Base-by-base conservation (phyloP, 2,113 vertebrate genomes). In the Chionodraco myersi region DNA sequence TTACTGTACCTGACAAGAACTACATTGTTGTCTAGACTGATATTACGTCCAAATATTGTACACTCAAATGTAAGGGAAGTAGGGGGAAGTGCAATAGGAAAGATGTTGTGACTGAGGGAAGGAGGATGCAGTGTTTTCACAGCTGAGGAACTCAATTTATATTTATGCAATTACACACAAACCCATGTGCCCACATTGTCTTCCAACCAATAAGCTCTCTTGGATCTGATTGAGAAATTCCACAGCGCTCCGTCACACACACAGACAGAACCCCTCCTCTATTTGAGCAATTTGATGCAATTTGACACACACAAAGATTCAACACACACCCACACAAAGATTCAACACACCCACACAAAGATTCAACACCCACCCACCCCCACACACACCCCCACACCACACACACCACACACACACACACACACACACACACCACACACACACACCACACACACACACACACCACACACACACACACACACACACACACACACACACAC, bases 161-260 rank as follows among this genome's bases (percentile, higher is more conserved):
- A 75, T 14, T 15, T 16, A 44, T 11, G 1, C 47, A 71, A 41
- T 18, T 4, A 21, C 41, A 48, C 6, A 11, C 65, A 73, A 15
- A 36, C 34, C 63, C 51, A 52, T 45, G 54, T 41, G 18, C 65
- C 51, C 44, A 45, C 9, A 61, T 47, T 77, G 65, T 60, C 72
- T 75, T 75, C 57, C 66, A 88, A 80, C 83, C 77, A 82, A 73
- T 76, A 86, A 80, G 77, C 77, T 79, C 62, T 65, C 86, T 89
- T 84, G 64, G 52, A 80, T 84, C 58, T 71, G 79, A 91, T 69
- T 81, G 86, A 76, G 82, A 90, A 88, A 89, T 90, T 90, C 84
- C 86, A 80, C 83, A 91, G 60, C 34, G 51, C 49, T 69, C 62
- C 61, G 79, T 82, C 83, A 82, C 79, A 74, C 69, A 74, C n/a